A percentile compares a stretch with the other conserved stretches of the same genome.
phyloP scores from a whole-genome alignment of 2,888 invertebrate genomes.

The Bibio marci region DNA sequence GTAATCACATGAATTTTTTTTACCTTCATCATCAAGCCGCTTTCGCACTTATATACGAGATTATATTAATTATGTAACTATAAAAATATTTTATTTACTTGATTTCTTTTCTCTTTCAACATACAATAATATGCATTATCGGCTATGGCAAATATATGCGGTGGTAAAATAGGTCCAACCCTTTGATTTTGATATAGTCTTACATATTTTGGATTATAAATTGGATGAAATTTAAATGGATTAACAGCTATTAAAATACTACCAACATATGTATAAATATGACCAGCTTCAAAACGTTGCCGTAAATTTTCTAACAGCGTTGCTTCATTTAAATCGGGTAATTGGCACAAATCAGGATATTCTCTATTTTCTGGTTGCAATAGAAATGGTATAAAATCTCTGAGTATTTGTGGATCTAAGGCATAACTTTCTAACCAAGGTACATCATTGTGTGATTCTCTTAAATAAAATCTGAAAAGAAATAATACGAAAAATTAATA shows the following conservation, averaged over 20 bases:
- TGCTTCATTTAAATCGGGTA: slow-evolving; percentile 88
- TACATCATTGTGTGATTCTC: slow-evolving; percentile 70
- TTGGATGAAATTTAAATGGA: slow-evolving; percentile 88
- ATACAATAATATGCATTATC: slow-evolving; percentile 89
- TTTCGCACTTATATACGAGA: too few relatives aligned
- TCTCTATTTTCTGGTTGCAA: slow-evolving; percentile 86
- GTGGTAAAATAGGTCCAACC: slow-evolving; percentile 79
- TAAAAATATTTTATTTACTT: slow-evolving; percentile 15
- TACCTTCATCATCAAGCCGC: too few relatives aligned
- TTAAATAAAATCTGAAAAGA: slow-evolving; percentile 58
- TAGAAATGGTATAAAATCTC: slow-evolving; percentile 79
- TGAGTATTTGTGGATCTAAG: slow-evolving; percentile 79
- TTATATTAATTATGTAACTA: background rate
- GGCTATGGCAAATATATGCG: slow-evolving; percentile 93
- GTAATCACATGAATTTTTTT: background rate
- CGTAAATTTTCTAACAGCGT: slow-evolving; percentile 80
- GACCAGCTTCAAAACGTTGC: slow-evolving; percentile 74
- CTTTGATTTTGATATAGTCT: slow-evolving; percentile 87
- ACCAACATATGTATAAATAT: slow-evolving; percentile 93
- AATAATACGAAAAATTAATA: background rate
- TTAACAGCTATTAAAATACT: slow-evolving; percentile 91
- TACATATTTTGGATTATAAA: slow-evolving; percentile 95
- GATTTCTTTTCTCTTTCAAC: slow-evolving; percentile 75
- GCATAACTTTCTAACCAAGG: slow-evolving; percentile 78
- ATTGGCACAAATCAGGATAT: slow-evolving; percentile 88